Evolutionary conservation across 2,797 vertebrate species (phyloP).

Genomic region (Hippoglossus hippoglossus): DNA sequence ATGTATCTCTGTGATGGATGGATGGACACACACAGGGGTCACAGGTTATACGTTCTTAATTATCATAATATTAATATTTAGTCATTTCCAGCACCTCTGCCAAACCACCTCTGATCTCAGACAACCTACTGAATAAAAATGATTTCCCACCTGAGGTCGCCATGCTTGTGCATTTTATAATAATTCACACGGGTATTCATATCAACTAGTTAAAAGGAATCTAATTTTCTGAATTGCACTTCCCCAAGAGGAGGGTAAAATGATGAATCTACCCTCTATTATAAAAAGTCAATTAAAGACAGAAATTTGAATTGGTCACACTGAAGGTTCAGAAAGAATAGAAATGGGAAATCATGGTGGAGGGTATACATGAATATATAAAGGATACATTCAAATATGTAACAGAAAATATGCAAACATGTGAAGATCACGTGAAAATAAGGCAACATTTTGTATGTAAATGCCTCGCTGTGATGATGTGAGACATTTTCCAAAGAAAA

Average conservation of each 20-base stretch:
- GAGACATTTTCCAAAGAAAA: conserved; percentile 11
- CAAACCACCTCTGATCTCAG: conserved; percentile 1
- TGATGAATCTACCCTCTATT: background rate
- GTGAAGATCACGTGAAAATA: too few relatives aligned
- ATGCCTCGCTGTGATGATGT: background rate
- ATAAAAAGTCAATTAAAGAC: conserved; percentile 15
- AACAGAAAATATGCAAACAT: too few relatives aligned
- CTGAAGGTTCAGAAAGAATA: background rate
- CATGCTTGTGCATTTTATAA: background rate
- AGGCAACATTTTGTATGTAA: background rate
- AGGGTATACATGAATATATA: too few relatives aligned
- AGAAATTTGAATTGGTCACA: background rate
- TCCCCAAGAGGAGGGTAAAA: background rate
- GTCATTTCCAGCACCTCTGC: too few relatives aligned
- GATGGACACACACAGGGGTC: background rate
- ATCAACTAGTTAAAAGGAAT: background rate
- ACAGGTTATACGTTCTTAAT: background rate
- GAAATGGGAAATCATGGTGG: background rate
- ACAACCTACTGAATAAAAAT: conserved; percentile 27
- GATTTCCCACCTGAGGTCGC: conserved; percentile 6
- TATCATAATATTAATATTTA: too few relatives aligned
- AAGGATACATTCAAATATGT: too few relatives aligned
- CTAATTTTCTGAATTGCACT: background rate
- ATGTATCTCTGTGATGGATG: too few relatives aligned
- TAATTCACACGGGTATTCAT: background rate